Evolutionary conservation across 1,140 invertebrate species (phyloP), one percentile per base, ranked within the genome.

Genomic region (Drosophila busckii): DNA sequence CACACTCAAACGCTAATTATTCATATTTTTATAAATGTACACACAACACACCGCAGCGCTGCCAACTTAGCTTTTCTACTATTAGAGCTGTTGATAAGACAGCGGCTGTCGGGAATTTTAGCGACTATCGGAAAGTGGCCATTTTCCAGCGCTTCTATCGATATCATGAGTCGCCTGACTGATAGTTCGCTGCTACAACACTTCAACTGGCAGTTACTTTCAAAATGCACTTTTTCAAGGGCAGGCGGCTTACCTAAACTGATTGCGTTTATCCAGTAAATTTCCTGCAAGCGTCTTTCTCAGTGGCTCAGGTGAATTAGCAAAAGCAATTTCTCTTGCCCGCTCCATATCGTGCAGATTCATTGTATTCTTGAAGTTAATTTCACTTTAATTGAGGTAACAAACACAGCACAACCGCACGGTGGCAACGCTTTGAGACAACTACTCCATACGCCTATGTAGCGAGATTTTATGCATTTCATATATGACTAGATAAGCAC

Each of bases 401-500:
- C 49, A 53, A 67, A 58, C 49, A 45, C 32, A 65, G 38, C 61
- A 70, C 67, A 80, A 82, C 73, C 69, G 68, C 23, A 29, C 73
- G 25, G 59, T 68, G 59, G 32, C 46, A 68, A 48, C 20, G 68
- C 37, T 82, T 34, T 45, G 8, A 59, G 45, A 46, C 23, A 46
- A 80, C 73, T 80, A 68, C 63, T 53, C 53, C 58, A 61, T 35
- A 42, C 58, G 37, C 52, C 42, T 55, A 49, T 62, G 40, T 16
- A 29, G 29, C 54, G 54, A 60, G 68, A 63, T 67, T 82, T 80
- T 73, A 82, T 80, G 73, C 69, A 80, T 49, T 82, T 80, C 73
- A 61, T 78, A n/a, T n/a, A 80, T 76, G 37, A 82, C 75, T 59
- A 73, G 73, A 78, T 78, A 68, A 71, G 73, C 73, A 80, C 73